Conservation (phyloP, 1,140 invertebrate species). For the Drosophila takahashii region DNA sequence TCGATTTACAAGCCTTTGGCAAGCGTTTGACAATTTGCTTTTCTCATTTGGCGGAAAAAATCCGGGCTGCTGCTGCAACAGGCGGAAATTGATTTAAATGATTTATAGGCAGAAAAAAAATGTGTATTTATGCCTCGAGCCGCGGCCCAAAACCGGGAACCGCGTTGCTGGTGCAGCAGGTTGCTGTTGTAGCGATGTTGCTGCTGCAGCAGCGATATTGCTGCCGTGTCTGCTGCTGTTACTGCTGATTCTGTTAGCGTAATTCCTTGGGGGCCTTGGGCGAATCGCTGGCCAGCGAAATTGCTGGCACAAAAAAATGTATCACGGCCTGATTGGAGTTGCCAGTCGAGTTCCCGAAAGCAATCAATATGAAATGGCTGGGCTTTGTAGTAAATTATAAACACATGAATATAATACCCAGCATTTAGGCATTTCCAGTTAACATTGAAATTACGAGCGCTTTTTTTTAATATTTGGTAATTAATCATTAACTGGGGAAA, state of each 20-base stretch:
- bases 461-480: background rate
- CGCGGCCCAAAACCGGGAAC: conserved; percentile 2
- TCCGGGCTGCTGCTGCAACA: conserved; percentile 40
- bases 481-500: background rate
- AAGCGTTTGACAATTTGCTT: conserved; percentile 75
- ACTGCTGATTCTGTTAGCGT: conserved; percentile 37
- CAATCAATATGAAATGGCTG: conserved; percentile 30
- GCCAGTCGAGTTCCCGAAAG: conserved; percentile 34
- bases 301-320: conserved; percentile 48
- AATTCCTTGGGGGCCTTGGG: conserved; percentile 61
- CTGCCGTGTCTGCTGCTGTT: conserved; percentile 20
- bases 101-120: conserved; percentile 69
- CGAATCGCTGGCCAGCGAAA: conserved; percentile 47
- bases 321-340: conserved; percentile 44
- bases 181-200: conserved; percentile 31
- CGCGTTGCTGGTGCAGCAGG: conserved; percentile 37
- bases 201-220: conserved; percentile 37
- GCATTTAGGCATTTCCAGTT: conserved; percentile 21
- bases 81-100: conserved; percentile 82
- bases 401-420: conserved; percentile 26
- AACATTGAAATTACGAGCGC: conserved; percentile 13
- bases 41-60: conserved; percentile 37
- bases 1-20: conserved; percentile 77
- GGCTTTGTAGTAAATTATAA: conserved; percentile 29
- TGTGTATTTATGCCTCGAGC: conserved; percentile 38